phyloP scores from a whole-genome alignment of 2,888 invertebrate species.

The Acrocyrtus sp. region DNA sequence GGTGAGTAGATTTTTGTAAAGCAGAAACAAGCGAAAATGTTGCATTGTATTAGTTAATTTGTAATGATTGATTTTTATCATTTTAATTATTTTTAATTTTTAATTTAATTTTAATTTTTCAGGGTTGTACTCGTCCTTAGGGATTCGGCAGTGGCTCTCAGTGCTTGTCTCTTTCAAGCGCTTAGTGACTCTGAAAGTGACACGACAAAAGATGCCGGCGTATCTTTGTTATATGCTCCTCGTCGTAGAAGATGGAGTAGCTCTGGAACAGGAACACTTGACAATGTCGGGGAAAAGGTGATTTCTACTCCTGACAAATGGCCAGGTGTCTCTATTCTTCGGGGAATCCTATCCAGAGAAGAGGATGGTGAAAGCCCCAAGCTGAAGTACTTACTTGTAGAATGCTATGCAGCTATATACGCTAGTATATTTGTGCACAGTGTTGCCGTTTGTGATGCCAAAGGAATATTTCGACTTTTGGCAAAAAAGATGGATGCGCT shows the following conservation, averaged over 20 bases:
- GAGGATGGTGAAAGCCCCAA: constrained; percentile 95
- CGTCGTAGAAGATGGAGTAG: constrained; percentile 79
- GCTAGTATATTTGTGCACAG: constrained; percentile 93
- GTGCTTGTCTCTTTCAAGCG: constrained; percentile 99
- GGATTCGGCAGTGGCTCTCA: constrained; percentile 93
- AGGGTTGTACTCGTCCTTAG: constrained; percentile 76
- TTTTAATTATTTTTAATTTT: neutral
- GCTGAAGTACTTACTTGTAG: constrained; percentile 88
- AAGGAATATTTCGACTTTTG: constrained; percentile 86
- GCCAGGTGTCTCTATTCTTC: constrained; percentile 93
- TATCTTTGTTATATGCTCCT: constrained; percentile 65
- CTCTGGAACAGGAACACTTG: constrained; percentile 71
- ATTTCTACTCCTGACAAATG: constrained; percentile 90
- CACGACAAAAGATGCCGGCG: constrained; percentile 58
- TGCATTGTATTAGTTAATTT: too few species aligned
- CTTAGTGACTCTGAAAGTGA: constrained; percentile 83
- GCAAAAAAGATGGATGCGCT: constrained; percentile 82
- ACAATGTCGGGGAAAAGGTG: constrained; percentile 67
- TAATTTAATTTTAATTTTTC: neutral
- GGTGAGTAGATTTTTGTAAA: constrained; percentile 33
- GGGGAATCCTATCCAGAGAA: constrained; percentile 89
- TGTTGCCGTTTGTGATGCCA: constrained; percentile 91
- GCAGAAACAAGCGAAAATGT: too few species aligned
- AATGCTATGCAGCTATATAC: constrained; percentile 93
- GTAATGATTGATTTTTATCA: neutral